A percentile compares a stretch with the other conserved stretches of the same genome.
phyloP scores from a whole-genome alignment of 2,113 vertebrate species.

The Pseudorasbora parva region DNA sequence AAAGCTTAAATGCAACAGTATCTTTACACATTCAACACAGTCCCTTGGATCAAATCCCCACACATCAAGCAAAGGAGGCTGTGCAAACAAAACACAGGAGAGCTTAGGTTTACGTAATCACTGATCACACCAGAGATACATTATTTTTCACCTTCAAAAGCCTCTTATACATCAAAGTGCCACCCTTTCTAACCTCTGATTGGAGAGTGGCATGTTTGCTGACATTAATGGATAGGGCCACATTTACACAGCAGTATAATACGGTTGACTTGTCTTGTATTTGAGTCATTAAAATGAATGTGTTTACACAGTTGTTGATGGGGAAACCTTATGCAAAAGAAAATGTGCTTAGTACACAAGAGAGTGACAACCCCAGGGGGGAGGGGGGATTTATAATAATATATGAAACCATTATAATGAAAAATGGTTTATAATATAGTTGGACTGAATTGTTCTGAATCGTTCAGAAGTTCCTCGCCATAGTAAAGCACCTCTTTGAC shows the following conservation, averaged over 20 bases:
- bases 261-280: not conserved
- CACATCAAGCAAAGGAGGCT: not conserved
- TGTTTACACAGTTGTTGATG: too few species aligned
- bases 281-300: not conserved
- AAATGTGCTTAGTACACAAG: not conserved
- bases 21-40: not conserved
- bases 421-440: too few species aligned
- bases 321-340: not conserved
- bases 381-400: too few species aligned
- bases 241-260: not conserved
- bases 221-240: not conserved
- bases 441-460: too few species aligned
- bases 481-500: too few species aligned
- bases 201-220: slow-evolving; percentile 34
- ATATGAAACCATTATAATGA: too few species aligned
- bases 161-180: slow-evolving; percentile 48
- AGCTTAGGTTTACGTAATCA: slow-evolving; percentile 45
- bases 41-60: not conserved
- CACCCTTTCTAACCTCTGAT: slow-evolving; percentile 17
- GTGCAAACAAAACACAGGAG: slow-evolving; percentile 38
- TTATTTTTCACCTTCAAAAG: slow-evolving; percentile 42
- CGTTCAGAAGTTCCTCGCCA: too few species aligned
- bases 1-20: not conserved
- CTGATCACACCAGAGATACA: slow-evolving; percentile 48
- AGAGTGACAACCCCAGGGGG: too few species aligned